Evolutionary conservation across 2,888 invertebrate species (phyloP).

Genomic region (Dolichomitus sp.): DNA sequence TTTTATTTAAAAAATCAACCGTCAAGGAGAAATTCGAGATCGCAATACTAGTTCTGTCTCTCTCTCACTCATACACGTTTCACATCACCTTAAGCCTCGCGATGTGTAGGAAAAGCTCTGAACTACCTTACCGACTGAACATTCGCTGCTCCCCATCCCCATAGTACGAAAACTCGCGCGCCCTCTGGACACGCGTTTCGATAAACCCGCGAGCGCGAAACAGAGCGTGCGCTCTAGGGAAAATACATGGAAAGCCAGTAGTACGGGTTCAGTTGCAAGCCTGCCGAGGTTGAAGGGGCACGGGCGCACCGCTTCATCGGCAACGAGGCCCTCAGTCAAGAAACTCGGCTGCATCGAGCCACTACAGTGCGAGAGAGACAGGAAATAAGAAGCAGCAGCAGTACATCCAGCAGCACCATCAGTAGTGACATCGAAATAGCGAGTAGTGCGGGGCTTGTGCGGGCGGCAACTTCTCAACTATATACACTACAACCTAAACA

Average conservation of each 20-base stretch:
- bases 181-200: neutral
- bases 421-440: slow-evolving; percentile 30
- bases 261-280: slow-evolving; percentile 72
- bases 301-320: slow-evolving; percentile 81
- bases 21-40: too few relatives aligned
- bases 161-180: neutral
- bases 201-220: neutral
- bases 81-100: too few relatives aligned
- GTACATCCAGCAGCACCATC: slow-evolving; percentile 15
- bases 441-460: slow-evolving; percentile 35
- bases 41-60: too few relatives aligned
- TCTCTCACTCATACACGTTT: too few relatives aligned
- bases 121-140: neutral
- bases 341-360: slow-evolving; percentile 84
- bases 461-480: slow-evolving; percentile 15
- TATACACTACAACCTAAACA: neutral
- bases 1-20: too few relatives aligned
- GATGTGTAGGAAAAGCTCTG: neutral
- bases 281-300: slow-evolving; percentile 77
- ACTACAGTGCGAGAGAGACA: slow-evolving; percentile 71
- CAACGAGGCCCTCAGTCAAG: slow-evolving; percentile 80
- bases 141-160: neutral
- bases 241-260: neutral
- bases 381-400: slow-evolving; percentile 17
- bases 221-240: slow-evolving; percentile 2